Percentiles rank a stretch among this genome's conserved stretches.
These are phyloP conservation scores for human DNA, from an alignment of 2,113 vertebrate species.

Conservation along the genomic window DNA sequence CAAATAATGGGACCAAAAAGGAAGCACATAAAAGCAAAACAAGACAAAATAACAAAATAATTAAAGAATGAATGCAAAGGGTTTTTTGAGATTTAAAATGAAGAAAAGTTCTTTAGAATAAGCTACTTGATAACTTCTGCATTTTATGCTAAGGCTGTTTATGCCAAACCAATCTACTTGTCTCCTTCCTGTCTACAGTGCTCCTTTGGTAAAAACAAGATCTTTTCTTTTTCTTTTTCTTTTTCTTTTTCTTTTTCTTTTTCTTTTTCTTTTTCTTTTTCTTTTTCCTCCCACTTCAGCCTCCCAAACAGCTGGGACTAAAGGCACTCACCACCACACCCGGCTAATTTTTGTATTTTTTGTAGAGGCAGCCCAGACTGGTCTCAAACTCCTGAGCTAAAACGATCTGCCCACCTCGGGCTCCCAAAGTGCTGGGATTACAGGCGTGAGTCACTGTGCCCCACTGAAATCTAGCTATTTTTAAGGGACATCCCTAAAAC, in stretches of 20 bases:
- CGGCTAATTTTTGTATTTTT: too few relatives aligned
- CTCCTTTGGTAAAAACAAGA: neutral
- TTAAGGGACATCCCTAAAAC: neutral
- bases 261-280: neutral
- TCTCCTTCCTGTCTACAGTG: neutral
- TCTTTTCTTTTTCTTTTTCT: too few relatives aligned
- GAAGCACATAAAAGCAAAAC: conserved; percentile 34
- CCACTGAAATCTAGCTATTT: neutral
- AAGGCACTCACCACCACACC: too few relatives aligned
- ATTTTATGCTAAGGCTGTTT: neutral
- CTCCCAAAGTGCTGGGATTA: too few relatives aligned
- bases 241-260: too few relatives aligned
- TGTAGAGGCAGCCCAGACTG: too few relatives aligned
- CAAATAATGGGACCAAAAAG: neutral
- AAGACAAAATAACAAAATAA: conserved; percentile 26
- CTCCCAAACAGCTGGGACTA: too few relatives aligned
- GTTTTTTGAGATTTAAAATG: neutral
- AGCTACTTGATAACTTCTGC: neutral
- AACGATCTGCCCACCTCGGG: too few relatives aligned
- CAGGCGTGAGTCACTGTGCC: too few relatives aligned
- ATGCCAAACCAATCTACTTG: neutral
- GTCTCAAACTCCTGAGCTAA: too few relatives aligned
- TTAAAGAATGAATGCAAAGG: neutral
- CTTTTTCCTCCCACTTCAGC: too few relatives aligned
- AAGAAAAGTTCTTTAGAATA: conserved; percentile 9